Evolutionary conservation across 2,797 vertebrate genomes (phyloP), one percentile per base, ranked within the genome.

Genomic region (Syngnathus rostellatus): DNA sequence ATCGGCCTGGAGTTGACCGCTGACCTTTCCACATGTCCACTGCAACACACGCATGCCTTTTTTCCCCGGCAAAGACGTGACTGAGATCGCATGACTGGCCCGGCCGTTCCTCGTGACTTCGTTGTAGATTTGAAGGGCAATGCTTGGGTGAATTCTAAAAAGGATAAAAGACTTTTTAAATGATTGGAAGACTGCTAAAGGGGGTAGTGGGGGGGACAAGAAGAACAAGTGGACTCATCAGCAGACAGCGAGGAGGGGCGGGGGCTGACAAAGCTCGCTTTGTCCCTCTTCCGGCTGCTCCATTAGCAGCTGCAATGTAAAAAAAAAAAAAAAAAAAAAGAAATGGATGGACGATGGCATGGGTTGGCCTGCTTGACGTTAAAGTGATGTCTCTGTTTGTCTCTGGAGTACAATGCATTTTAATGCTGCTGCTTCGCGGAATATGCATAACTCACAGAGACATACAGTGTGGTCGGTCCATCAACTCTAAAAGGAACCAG

Each of bases 241-340:
- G 86, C 83, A 85, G 82, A 77, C 73, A 83, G 80, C 55, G 25
- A 72, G 68, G 74, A 75, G 76, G 73, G 67, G 82, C 48, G 40
- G 61, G 78, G 69, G 75, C 77, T 74, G 83, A 91, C 89, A 92
- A 91, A 89, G 88, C 84, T 83, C 85, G 83, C 90, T 87, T 89
- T 92, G 90, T 92, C 72, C 85, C 71, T 72, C 74, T 68, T 70
- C 80, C 85, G 86, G 87, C 87, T 87, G 81, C 88, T 87, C 86
- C 88, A 82, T 87, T 87, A 90, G 90, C 89, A 92, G 89, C 89
- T 91, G 89, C 89, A 89, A 86, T 87, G 85, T 83, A 82, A 86
- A 84, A 82, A 81, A 74, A 81, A 80, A 84, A 82, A 81, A 74
- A 81, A 80, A 54, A 71, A 78, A 78, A 65, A 21, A 73, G 72